phyloP scores from a whole-genome alignment of 1,140 invertebrate genomes.

The Zaprionus nigranus region DNA sequence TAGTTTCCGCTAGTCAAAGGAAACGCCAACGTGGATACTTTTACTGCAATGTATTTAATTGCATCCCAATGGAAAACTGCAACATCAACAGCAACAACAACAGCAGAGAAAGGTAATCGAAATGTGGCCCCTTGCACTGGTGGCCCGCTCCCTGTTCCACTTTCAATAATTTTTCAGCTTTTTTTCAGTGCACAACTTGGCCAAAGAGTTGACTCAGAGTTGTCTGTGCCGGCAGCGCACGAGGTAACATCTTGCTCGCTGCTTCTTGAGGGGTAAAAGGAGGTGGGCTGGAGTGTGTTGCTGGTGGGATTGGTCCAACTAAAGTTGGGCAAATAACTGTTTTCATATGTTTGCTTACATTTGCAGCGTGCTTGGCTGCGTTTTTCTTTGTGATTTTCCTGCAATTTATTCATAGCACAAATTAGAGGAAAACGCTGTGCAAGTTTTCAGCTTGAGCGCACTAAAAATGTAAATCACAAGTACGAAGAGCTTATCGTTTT shows the following conservation, averaged over 20 bases:
- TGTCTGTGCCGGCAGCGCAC: neutral
- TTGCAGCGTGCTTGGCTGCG: conserved; percentile 30
- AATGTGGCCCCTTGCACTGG: conserved; percentile 14
- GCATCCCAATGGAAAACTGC: conserved; percentile 70
- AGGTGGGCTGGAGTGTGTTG: conserved; percentile 17
- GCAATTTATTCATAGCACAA: conserved; percentile 47
- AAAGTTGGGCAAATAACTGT: conserved; percentile 52
- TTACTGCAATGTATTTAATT: conserved; percentile 72
- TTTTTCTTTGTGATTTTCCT: conserved; percentile 39
- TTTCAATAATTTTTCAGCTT: conserved; percentile 3
- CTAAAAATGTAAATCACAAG: conserved; percentile 1
- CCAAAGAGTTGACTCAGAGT: conserved; percentile 49
- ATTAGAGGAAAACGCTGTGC: conserved; percentile 44
- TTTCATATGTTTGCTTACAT: conserved; percentile 62
- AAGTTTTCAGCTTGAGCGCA: neutral
- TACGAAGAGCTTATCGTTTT: neutral
- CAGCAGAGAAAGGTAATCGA: conserved; percentile 52
- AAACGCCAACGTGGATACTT: conserved; percentile 45
- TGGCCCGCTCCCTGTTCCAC: neutral
- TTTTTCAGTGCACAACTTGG: conserved; percentile 15
- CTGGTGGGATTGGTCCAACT: conserved; percentile 10
- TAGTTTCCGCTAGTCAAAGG: conserved; percentile 23
- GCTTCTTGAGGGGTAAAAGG: neutral
- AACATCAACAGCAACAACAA: conserved; percentile 26
- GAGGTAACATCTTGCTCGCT: conserved; percentile 2